Conservation (phyloP, 2,888 invertebrate species). For the Pandemis cinnamomeana region DNA sequence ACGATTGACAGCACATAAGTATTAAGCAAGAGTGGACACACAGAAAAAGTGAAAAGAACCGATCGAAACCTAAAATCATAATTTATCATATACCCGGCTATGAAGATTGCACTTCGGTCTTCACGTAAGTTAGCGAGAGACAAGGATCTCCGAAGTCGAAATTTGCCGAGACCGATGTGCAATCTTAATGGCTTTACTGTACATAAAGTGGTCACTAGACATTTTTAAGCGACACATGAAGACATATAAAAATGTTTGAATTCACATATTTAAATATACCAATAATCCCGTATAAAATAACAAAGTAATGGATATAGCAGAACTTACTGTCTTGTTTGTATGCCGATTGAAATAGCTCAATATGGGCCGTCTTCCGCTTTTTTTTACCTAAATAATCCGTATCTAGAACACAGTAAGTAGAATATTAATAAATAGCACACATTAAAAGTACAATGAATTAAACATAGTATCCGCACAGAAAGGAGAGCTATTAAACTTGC, state of each 20-base stretch:
- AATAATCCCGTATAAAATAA: conserved; percentile 19
- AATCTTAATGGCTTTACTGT: too few relatives aligned
- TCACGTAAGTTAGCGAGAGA: too few relatives aligned
- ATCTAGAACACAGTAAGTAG: conserved; percentile 53
- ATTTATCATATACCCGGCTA: too few relatives aligned
- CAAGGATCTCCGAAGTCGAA: too few relatives aligned
- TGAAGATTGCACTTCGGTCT: too few relatives aligned
- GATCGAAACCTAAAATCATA: too few relatives aligned
- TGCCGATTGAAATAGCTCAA: conserved; percentile 52
- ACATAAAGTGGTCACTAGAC: too few relatives aligned
- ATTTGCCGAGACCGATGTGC: too few relatives aligned
- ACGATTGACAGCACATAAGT: too few relatives aligned
- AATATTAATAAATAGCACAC: conserved; percentile 44
- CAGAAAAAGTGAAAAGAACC: too few relatives aligned
- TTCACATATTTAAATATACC: neutral
- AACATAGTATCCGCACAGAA: neutral
- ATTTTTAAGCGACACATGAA: too few relatives aligned
- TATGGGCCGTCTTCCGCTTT: conserved; percentile 58
- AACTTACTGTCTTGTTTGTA: conserved; percentile 75
- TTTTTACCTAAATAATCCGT: conserved; percentile 51
- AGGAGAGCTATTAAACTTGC: neutral
- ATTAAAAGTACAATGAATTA: conserved; percentile 15
- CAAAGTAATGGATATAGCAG: conserved; percentile 42
- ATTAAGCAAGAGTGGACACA: too few relatives aligned
- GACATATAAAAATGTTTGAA: neutral